phyloP scores from a whole-genome alignment of 2,797 vertebrate genomes.

The Lithobates sylvaticus region DNA sequence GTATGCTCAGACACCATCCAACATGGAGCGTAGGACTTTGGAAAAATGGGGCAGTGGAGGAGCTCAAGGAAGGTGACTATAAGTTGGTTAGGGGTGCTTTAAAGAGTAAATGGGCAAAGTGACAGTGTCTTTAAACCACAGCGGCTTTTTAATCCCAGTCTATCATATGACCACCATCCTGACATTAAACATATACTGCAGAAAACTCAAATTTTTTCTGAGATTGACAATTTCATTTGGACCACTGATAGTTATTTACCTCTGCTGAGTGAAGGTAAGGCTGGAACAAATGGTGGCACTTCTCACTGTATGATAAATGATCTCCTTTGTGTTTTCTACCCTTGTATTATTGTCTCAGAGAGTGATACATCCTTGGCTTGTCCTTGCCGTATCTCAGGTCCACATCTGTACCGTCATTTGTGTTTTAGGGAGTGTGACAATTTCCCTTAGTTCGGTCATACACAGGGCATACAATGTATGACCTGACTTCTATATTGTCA shows the following conservation, averaged over 20 bases:
- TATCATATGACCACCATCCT: neutral
- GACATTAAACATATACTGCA: neutral
- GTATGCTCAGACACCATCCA: too few species aligned
- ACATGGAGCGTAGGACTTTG: too few species aligned
- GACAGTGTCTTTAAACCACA: too few species aligned
- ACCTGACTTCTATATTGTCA: slow-evolving; percentile 7
- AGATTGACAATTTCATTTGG: neutral
- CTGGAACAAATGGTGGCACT: slow-evolving; percentile 27
- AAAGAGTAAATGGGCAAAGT: too few species aligned
- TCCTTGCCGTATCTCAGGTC: slow-evolving; percentile 49
- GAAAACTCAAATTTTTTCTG: too few species aligned
- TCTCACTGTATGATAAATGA: slow-evolving; percentile 40
- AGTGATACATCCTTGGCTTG: slow-evolving; percentile 47
- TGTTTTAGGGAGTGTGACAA: slow-evolving; percentile 40
- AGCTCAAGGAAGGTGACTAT: too few species aligned
- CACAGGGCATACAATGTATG: slow-evolving; percentile 9
- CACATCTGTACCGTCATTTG: slow-evolving; percentile 40
- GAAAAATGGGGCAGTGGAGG: too few species aligned
- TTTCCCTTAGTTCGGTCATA: slow-evolving; percentile 17
- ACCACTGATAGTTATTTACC: slow-evolving; percentile 23
- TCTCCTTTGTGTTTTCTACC: slow-evolving; percentile 26
- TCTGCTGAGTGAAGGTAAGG: slow-evolving; percentile 24
- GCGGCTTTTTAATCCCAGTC: too few species aligned
- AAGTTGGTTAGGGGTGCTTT: too few species aligned
- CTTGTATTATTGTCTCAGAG: slow-evolving; percentile 43